A percentile compares a stretch with the other conserved stretches of the same genome.
Conservation (phyloP, 2,113 vertebrate species). For the Anarrhichthys ocellatus region DNA sequence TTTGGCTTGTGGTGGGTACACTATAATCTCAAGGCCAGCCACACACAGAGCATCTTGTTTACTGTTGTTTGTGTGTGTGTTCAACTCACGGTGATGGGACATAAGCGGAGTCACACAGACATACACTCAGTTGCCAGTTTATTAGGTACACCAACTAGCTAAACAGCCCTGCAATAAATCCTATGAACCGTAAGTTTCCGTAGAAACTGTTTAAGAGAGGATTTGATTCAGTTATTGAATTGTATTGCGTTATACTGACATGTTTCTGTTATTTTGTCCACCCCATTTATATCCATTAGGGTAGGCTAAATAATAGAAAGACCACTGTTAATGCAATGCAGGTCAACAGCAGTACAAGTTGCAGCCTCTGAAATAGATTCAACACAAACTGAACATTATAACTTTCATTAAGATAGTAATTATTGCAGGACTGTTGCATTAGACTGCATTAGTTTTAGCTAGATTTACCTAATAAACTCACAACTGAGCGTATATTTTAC, state of each 20-base stretch:
- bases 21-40: not conserved
- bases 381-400: not conserved
- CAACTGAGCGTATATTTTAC: not conserved
- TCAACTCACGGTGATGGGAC: too few species aligned
- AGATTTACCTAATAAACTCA: not conserved
- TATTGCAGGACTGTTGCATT: not conserved
- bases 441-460: not conserved
- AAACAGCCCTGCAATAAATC: not conserved
- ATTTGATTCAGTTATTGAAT: too few species aligned
- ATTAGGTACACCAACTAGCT: not conserved
- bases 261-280: not conserved
- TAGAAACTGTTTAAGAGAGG: not conserved
- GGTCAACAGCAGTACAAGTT: not conserved
- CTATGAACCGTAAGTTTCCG: not conserved
- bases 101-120: not conserved
- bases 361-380: not conserved
- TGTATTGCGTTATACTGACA: too few species aligned
- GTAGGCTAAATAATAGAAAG: not conserved
- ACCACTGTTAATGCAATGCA: not conserved
- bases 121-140: not conserved
- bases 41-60: not conserved
- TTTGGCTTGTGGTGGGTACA: not conserved
- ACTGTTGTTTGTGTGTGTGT: conserved; percentile 8
- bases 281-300: not conserved
- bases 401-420: not conserved